Evolutionary conservation across 2,888 invertebrate genomes (phyloP).

Genomic region (Archips crataeganus): DNA sequence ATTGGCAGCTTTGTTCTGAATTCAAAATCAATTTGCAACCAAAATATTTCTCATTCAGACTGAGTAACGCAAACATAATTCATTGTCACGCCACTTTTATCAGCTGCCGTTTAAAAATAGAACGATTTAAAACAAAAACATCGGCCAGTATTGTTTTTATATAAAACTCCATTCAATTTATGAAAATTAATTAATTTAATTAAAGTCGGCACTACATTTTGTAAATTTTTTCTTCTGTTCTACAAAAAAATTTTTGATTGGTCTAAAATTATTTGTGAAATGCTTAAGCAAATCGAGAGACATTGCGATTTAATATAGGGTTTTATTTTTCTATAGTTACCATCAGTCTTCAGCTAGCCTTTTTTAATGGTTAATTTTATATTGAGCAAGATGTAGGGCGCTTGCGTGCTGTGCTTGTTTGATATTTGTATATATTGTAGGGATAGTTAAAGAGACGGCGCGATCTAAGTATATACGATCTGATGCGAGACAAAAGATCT

Average conservation of each 20-base stretch:
- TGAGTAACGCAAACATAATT: background rate
- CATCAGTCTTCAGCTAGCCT: slow-evolving; percentile 84
- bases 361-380: slow-evolving; percentile 72
- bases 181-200: background rate
- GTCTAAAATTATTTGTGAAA: slow-evolving; percentile 60
- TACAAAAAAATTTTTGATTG: slow-evolving; percentile 48
- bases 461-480: slow-evolving; percentile 18
- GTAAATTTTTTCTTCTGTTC: slow-evolving; percentile 6
- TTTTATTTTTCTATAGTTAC: slow-evolving; percentile 82
- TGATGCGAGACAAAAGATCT: slow-evolving; percentile 26
- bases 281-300: slow-evolving; percentile 66
- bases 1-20: background rate
- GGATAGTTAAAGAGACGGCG: slow-evolving; percentile 13
- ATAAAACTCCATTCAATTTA: background rate
- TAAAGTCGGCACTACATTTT: slow-evolving; percentile 1
- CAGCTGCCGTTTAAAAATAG: slow-evolving; percentile 16
- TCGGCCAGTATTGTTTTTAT: slow-evolving; percentile 30
- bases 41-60: background rate
- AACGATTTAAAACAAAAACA: slow-evolving; percentile 28
- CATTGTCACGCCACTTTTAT: background rate
- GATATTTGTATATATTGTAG: slow-evolving; percentile 61
- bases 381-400: slow-evolving; percentile 69
- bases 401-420: slow-evolving; percentile 64
- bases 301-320: slow-evolving; percentile 74
- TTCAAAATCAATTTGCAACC: background rate